Evolutionary conservation across 2,888 invertebrate species (phyloP).

Genomic region (Drosophila parthenogenetica): DNA sequence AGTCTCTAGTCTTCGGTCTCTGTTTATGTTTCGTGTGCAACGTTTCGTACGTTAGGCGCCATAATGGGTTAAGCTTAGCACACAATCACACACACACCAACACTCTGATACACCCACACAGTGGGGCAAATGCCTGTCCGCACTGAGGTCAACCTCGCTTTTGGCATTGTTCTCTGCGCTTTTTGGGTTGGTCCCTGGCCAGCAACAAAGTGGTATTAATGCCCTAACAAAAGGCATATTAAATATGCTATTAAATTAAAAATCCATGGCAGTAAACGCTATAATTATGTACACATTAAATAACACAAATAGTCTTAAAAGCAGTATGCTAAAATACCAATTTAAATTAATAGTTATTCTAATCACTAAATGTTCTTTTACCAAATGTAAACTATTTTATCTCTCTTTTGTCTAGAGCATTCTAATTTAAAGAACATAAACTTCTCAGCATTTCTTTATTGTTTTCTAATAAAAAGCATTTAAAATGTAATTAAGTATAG

Average conservation of each 20-base stretch:
- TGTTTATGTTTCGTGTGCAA: slow-evolving; percentile 43
- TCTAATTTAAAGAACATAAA: neutral
- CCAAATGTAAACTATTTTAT: slow-evolving; percentile 1
- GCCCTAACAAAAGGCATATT: slow-evolving; percentile 27
- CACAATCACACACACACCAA: slow-evolving; percentile 47
- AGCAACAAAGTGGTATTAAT: slow-evolving; percentile 33
- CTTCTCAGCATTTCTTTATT: slow-evolving; percentile 1
- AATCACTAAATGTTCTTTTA: neutral
- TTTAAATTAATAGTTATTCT: neutral
- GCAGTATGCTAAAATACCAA: neutral
- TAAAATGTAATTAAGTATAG: slow-evolving; percentile 1
- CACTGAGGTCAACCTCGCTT: slow-evolving; percentile 61
- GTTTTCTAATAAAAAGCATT: slow-evolving; percentile 1
- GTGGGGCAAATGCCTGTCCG: slow-evolving; percentile 29
- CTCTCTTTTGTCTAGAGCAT: neutral
- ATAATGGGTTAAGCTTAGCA: slow-evolving; percentile 71
- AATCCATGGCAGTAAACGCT: neutral
- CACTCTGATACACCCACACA: slow-evolving; percentile 25
- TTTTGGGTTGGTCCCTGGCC: slow-evolving; percentile 53
- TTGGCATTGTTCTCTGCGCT: slow-evolving; percentile 58
- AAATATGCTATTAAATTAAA: slow-evolving; percentile 10
- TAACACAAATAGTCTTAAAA: neutral
- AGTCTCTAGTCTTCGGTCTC: slow-evolving; percentile 11
- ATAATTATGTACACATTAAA: neutral
- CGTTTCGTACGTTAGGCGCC: slow-evolving; percentile 69